Base-by-base conservation (phyloP, 2,888 invertebrate species). In the Phortica okadai region DNA sequence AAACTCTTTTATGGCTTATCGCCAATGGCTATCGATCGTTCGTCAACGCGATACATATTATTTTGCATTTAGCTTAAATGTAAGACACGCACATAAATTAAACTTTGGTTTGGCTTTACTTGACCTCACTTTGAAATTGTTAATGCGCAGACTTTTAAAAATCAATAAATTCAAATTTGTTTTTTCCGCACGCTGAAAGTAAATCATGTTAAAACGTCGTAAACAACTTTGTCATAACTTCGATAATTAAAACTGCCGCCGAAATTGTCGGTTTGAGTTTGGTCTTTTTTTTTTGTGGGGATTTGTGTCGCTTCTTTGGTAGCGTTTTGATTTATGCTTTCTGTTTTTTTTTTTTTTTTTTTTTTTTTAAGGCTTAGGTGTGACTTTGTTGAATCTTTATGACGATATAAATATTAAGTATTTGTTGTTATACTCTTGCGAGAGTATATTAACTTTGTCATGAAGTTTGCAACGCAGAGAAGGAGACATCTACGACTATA, bases 151-250 rank as follows among this genome's bases (percentile, higher is more conserved):
- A 86, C 86, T 86, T 82, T 88, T 86, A 85, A 86, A 88, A 86
- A 87, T 83, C 88, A 88, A 86, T 86, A 86, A 88, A 88, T 86
- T 86, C 76, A 79, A 80, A 76, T 76, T 82, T 83, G 83, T 82
- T 81, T 86, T 62, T 85, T 77, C 62, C 80, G 79, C 78, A 76
- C 73, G 77, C 78, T 77, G 74, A 73, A 76, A 81, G 76, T 83
- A 82, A 81, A 80, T 75, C 82, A 78, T 79, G 87, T 87, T 86
- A 82, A 86, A 86, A 81, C 82, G 85, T 82, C 85, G 80, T 86
- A 87, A 84, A 84, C 88, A 86, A 88, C 88, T 84, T 87, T 87
- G 87, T 88, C 88, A 88, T 87, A 87, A 88, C 87, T 88, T 88
- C 85, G 87, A 79, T 88, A 88, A 88, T 86, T 88, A 88, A 87